Base-by-base conservation (phyloP, 2,888 invertebrate species). In the Chymomyza procnemis region DNA sequence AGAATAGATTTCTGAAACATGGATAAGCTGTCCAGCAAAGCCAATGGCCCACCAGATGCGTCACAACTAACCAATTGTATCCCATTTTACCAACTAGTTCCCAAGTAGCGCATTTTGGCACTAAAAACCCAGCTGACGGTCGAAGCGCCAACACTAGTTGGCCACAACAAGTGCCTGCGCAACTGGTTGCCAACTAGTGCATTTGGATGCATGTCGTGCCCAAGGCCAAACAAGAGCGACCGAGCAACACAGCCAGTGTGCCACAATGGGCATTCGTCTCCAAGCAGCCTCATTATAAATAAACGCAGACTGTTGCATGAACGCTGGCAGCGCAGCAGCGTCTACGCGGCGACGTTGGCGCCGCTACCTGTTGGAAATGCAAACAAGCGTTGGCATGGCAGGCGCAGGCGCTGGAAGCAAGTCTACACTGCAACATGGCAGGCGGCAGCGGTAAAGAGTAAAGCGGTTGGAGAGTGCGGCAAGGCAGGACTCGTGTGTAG, bases 281-380 rank as follows among this genome's bases (percentile, higher is more conserved):
- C 54, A 19, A n/a, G 19, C 54, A 66, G 69, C 69, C 69, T 77
- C 83, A 82, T 85, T 85, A 85, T 75, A 73, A 82, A 26, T 26
- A 26, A 75, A 74, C 85, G 77, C 58, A 75, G 83, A 82, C 80
- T 81, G 80, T 81, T 81, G 80, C 80, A 81, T 73, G 71, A 26
- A 75, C 80, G 67, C 72, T 76, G 84, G 64, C 55, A 75, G 67
- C 48, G 8, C 55, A 9, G 66, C 61, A 48, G 19, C 26, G 54
- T 34, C 19, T 22, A 19, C 58, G 83, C 79, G 59, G 48, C 73
- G 48, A 59, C 61, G 59, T 46, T 71, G 48, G 57, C 61, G 66
- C 61, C 67, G 76, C 87, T 82, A 84, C 83, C 87, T 84, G 83
- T 84, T 84, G 87, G 83, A 85, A 82, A 80, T 75, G 81, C 86